phyloP scores from a whole-genome alignment of 37 sponge, comb jelly and placozoan genomes.

The Eunapius fragilis region DNA sequence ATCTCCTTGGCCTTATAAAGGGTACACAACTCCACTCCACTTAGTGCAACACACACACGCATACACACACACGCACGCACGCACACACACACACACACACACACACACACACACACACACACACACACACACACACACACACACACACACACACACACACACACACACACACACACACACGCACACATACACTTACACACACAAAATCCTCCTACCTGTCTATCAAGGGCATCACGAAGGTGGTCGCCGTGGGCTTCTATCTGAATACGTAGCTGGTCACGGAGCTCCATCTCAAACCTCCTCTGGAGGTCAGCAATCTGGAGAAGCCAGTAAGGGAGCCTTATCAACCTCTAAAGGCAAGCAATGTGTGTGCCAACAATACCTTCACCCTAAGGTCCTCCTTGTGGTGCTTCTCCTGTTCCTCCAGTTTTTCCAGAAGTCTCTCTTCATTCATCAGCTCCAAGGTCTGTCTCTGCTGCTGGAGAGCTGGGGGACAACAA shows the following conservation, averaged over 20 bases:
- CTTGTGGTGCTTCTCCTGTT: conserved; percentile 18
- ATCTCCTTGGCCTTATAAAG: conserved; percentile 36
- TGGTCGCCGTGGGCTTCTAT: conserved; percentile 37
- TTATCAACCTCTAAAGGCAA: no score
- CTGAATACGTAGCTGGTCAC: conserved; percentile 65
- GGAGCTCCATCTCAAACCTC: conserved; percentile 36
- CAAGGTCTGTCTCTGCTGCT: conserved; percentile 36
- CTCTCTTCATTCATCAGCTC: conserved; percentile 25
- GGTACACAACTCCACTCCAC: neutral
- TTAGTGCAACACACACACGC: neutral
- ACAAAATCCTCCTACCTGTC: conserved; percentile 9
- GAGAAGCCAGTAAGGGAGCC: no score
- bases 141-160: conserved; percentile 3
- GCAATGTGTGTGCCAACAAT: neutral
- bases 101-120: conserved; percentile 24
- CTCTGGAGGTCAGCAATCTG: conserved; percentile 24
- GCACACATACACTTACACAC: neutral
- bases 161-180: conserved; percentile 10
- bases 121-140: conserved; percentile 3
- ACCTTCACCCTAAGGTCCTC: conserved; percentile 23
- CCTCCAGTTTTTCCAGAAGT: neutral
- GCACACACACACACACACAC: conserved; percentile 5
- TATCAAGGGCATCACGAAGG: conserved; percentile 22
- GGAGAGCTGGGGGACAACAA: conserved; percentile 25
- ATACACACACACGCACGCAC: neutral